phyloP scores from a whole-genome alignment of 2,113 vertebrate genomes.

The Scopus umbretta region DNA sequence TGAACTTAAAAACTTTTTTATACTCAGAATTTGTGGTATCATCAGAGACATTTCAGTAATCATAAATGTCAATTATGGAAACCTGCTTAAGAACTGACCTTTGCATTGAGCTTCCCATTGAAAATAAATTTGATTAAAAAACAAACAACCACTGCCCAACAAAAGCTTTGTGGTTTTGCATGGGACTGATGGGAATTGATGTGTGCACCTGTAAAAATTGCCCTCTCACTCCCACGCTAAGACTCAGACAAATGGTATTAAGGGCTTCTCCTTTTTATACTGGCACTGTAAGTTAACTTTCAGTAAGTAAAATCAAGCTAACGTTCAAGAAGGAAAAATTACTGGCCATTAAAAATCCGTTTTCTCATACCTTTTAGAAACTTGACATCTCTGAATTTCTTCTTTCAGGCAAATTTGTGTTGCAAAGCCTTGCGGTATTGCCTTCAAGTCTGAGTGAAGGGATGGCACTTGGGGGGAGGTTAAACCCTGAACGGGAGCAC shows the following conservation, averaged over 20 bases:
- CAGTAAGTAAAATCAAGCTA: not conserved
- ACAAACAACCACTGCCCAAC: not conserved
- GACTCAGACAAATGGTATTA: not conserved
- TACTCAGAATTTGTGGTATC: not conserved
- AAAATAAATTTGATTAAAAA: not conserved
- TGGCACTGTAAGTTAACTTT: not conserved
- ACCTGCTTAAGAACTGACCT: slow-evolving; percentile 12
- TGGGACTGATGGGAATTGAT: not conserved
- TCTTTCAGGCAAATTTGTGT: not conserved
- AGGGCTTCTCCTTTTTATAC: not conserved
- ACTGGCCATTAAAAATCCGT: not conserved
- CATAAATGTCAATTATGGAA: slow-evolving; percentile 22
- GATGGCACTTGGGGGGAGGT: not conserved
- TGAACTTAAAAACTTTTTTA: not conserved
- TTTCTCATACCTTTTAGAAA: not conserved
- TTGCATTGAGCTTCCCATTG: not conserved
- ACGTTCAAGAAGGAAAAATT: not conserved
- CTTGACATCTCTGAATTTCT: not conserved
- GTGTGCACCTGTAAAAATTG: not conserved
- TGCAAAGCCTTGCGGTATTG: not conserved
- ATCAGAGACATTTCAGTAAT: not conserved
- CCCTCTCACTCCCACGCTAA: not conserved
- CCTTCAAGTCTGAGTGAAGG: not conserved
- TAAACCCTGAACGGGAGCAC: not conserved
- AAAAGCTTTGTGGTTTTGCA: not conserved